Conservation (phyloP, 1,140 invertebrate genomes). For the Drosophila teissieri region DNA sequence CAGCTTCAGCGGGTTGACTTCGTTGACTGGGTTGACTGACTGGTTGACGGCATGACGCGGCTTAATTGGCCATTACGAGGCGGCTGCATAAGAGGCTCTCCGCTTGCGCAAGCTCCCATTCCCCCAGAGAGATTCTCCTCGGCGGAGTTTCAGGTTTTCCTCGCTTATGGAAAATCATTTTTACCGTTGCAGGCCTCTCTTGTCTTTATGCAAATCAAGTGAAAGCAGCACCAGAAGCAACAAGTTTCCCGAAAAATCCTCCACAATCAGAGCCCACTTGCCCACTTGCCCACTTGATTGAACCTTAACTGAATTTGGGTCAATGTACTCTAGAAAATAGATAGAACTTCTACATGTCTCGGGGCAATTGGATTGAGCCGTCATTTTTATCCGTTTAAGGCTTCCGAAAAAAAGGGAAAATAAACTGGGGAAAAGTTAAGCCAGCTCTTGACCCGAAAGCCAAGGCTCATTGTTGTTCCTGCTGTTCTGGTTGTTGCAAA, state of each 20-base stretch:
- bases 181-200: constrained; percentile 37
- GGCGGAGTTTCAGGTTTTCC: constrained; percentile 56
- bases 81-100: constrained; percentile 57
- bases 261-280: constrained; percentile 6
- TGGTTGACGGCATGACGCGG: constrained; percentile 58
- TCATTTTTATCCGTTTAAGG: constrained; percentile 11
- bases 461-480: constrained; percentile 11
- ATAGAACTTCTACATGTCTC: not conserved
- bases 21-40: constrained; percentile 28
- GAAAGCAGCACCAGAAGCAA: constrained; percentile 63
- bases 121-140: constrained; percentile 45
- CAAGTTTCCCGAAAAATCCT: constrained; percentile 34
- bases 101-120: constrained; percentile 56
- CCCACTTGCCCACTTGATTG: constrained; percentile 11
- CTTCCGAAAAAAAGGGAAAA: constrained; percentile 25
- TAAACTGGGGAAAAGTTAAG: constrained; percentile 1
- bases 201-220: constrained; percentile 77
- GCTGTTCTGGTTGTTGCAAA: constrained; percentile 32
- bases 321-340: constrained; percentile 26
- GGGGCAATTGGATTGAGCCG: not conserved
- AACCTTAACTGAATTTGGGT: constrained; percentile 26
- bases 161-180: constrained; percentile 62
- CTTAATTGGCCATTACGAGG: constrained; percentile 78
- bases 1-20: constrained; percentile 29
- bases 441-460: constrained; percentile 39